Percentiles rank a stretch among this genome's conserved stretches.
phyloP scores from a whole-genome alignment of 2,797 vertebrate species.

The Myiotriccus ornatus region DNA sequence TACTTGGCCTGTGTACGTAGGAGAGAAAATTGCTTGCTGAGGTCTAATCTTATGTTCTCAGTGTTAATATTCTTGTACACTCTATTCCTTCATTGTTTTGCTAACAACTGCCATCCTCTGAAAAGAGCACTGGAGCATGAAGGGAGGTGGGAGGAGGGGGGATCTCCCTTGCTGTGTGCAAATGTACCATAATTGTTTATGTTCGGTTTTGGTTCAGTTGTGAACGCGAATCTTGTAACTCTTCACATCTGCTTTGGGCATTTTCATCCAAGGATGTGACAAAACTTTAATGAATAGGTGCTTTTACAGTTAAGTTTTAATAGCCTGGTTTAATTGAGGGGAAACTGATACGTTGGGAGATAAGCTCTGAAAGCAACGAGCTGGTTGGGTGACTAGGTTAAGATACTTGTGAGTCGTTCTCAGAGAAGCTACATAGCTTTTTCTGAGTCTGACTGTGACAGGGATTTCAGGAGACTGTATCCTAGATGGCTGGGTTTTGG shows the following conservation, averaged over 20 bases:
- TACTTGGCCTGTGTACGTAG: neutral
- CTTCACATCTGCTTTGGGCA: neutral
- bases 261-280: slow-evolving; percentile 58
- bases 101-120: slow-evolving; percentile 33
- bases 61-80: slow-evolving; percentile 41
- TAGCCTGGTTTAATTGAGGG: slow-evolving; percentile 55
- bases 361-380: neutral
- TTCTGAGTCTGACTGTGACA: neutral
- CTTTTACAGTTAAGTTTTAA: slow-evolving; percentile 30
- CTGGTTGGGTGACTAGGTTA: neutral
- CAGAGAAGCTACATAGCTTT: neutral
- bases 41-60: slow-evolving; percentile 1
- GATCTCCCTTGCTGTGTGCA: slow-evolving; percentile 10
- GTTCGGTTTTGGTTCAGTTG: neutral
- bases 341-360: slow-evolving; percentile 29
- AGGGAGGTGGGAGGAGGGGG: neutral
- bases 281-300: slow-evolving; percentile 51
- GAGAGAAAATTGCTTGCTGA: neutral
- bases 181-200: neutral
- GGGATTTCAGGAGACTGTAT: neutral
- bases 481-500: neutral
- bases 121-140: slow-evolving; percentile 37
- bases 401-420: neutral
- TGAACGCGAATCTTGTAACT: neutral
- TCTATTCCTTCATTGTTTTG: slow-evolving; percentile 15